Evolutionary conservation across 2,113 vertebrate species (phyloP).

Genomic region (Melanerpes formicivorus): DNA sequence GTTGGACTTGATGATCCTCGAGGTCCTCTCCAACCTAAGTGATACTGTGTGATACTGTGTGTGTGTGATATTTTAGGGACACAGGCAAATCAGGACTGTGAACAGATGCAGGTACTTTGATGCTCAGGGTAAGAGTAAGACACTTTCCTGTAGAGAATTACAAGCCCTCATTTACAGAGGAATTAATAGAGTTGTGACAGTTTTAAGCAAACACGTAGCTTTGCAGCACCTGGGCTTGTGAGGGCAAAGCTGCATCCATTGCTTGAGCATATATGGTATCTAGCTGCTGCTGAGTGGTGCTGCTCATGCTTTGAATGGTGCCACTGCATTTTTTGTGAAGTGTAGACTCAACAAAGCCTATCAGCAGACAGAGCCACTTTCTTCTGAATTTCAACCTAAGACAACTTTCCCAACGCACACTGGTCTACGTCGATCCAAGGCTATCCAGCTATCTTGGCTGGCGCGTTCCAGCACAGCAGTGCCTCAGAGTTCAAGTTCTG

Average conservation of each 20-base stretch:
- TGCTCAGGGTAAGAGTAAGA: not conserved
- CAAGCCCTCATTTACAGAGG: not conserved
- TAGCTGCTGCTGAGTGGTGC: not conserved
- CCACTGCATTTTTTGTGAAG: constrained; percentile 48
- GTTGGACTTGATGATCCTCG: no score
- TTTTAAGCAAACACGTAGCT: not conserved
- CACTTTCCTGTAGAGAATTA: not conserved
- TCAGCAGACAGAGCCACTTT: not conserved
- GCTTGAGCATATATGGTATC: not conserved
- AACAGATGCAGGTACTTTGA: not conserved
- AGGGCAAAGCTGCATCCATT: not conserved
- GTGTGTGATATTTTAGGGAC: not conserved
- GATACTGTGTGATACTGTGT: no score
- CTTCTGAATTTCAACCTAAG: constrained; percentile 48
- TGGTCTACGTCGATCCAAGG: not conserved
- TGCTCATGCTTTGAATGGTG: constrained; percentile 24
- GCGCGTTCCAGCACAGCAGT: not conserved
- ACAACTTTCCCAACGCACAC: not conserved
- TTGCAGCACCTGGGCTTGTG: not conserved
- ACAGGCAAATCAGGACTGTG: not conserved
- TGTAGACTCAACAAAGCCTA: constrained; percentile 58
- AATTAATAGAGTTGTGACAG: not conserved
- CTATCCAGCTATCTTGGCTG: not conserved
- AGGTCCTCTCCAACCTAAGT: no score
- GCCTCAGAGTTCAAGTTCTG: constrained; percentile 23